phyloP scores from a whole-genome alignment of 2,797 vertebrate species.

The Valencia hispanica region DNA sequence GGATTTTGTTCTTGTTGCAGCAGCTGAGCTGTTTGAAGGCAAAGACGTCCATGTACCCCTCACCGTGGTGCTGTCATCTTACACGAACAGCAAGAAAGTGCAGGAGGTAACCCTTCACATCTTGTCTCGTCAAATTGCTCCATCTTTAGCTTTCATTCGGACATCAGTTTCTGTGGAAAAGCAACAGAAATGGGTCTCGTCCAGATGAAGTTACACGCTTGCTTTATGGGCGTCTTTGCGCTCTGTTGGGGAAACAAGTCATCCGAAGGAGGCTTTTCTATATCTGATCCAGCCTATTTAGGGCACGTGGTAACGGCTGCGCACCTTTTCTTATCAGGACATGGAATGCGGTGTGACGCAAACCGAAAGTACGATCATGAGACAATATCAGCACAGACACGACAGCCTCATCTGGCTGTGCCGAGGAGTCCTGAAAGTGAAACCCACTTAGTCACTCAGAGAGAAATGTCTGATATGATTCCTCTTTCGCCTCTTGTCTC shows the following conservation, averaged over 20 bases:
- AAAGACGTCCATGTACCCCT: constrained; percentile 87
- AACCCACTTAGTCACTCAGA: not conserved
- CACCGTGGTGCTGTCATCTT: constrained; percentile 84
- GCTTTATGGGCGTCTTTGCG: not conserved
- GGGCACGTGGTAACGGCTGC: constrained; percentile 27
- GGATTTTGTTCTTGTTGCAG: constrained; percentile 65
- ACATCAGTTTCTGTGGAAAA: too few species aligned
- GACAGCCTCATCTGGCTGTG: not conserved
- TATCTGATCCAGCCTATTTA: constrained; percentile 2
- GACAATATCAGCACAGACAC: too few species aligned
- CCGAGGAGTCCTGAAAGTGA: not conserved
- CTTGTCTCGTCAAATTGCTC: not conserved
- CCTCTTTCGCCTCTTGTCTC: constrained; percentile 22
- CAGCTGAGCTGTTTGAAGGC: constrained; percentile 85
- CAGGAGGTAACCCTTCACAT: constrained; percentile 85
- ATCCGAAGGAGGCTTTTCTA: not conserved
- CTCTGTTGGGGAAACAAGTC: constrained; percentile 3
- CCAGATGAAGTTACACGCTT: not conserved
- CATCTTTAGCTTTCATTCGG: not conserved
- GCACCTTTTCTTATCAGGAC: constrained; percentile 23
- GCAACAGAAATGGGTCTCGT: not conserved
- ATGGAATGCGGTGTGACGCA: not conserved
- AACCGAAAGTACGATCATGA: constrained; percentile 9
- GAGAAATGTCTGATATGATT: not conserved
- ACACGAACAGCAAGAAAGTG: constrained; percentile 81